phyloP scores from a whole-genome alignment of 2,113 vertebrate species.

The Cariama cristata region DNA sequence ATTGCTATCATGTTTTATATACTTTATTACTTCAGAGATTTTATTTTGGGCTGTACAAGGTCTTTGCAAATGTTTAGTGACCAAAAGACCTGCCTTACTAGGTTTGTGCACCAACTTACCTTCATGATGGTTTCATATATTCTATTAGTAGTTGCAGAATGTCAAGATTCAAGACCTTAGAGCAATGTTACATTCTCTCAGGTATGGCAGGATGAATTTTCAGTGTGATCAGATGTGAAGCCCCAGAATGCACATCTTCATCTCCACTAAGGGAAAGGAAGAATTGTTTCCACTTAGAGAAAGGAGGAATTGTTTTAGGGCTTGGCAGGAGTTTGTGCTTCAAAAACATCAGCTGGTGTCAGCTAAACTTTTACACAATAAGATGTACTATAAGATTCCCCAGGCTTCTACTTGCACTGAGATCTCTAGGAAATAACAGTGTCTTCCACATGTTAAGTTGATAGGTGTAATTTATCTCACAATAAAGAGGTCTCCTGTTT shows the following conservation, averaged over 20 bases:
- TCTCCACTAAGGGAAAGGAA: neutral
- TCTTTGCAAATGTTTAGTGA: neutral
- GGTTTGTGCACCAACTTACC: neutral
- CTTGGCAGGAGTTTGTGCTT: neutral
- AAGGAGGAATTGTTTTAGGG: neutral
- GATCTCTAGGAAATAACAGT: neutral
- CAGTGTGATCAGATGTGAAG: neutral
- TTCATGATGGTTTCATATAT: neutral
- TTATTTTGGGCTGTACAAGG: neutral
- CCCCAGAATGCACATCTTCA: accelerated
- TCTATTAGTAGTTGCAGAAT: neutral
- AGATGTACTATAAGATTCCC: neutral
- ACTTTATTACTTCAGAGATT: neutral
- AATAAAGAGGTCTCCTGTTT: neutral
- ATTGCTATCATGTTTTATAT: neutral
- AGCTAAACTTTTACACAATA: neutral
- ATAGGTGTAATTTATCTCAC: neutral
- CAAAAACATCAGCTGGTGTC: neutral
- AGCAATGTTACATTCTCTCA: neutral
- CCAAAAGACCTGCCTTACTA: neutral
- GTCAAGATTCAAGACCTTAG: neutral
- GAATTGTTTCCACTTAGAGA: neutral
- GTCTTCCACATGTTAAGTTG: neutral
- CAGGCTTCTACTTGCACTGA: neutral
- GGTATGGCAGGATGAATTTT: neutral